Evolutionary conservation across 2,797 vertebrate genomes (phyloP).

Genomic region (Myoxocephalus aenaeus): DNA sequence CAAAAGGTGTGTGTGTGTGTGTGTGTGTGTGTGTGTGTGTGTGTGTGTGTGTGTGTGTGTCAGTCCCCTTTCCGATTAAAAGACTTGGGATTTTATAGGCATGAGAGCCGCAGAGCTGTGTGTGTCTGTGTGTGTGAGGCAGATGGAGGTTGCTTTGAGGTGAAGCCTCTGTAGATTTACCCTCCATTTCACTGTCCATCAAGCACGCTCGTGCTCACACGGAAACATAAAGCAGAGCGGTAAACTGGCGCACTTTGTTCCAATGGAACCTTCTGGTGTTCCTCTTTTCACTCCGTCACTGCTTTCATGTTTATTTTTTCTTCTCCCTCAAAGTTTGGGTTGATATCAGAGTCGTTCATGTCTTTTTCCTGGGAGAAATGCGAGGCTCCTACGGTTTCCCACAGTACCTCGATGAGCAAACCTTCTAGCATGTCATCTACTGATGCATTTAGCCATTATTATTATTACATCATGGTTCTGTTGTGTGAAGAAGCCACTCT

Average conservation of each 20-base stretch:
- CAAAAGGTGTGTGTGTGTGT: not conserved
- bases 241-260: constrained; percentile 8
- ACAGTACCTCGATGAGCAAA: no score
- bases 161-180: constrained; percentile 60
- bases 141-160: constrained; percentile 55
- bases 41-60: not conserved
- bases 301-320: no score
- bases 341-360: not conserved
- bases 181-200: constrained; percentile 65
- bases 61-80: constrained; percentile 31
- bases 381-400: not conserved
- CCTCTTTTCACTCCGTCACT: not conserved
- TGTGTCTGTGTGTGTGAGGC: constrained; percentile 15
- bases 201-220: constrained; percentile 1
- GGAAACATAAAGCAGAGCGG: not conserved
- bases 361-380: not conserved
- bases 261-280: not conserved
- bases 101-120: constrained; percentile 3
- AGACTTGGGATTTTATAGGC: constrained; percentile 36
- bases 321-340: no score
- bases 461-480: not conserved
- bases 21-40: not conserved
- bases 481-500: not conserved
- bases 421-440: not conserved
- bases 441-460: not conserved